phyloP scores from a whole-genome alignment of 2,797 vertebrate species.

The Malurus leucopterus region DNA sequence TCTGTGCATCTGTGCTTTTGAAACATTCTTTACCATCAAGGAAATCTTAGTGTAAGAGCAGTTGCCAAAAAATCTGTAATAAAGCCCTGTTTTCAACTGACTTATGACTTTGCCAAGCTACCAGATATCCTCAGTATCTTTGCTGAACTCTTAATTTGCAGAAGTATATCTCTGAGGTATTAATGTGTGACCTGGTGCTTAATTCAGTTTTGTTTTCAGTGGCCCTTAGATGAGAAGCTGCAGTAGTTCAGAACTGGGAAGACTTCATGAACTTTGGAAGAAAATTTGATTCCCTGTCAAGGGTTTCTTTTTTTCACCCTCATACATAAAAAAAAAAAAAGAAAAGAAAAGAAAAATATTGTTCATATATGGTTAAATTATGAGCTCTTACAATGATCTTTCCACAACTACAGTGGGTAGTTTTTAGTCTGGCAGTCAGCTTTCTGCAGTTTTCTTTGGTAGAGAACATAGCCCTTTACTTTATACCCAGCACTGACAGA shows the following conservation, averaged over 20 bases:
- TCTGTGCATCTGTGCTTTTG: neutral
- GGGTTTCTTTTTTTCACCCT: neutral
- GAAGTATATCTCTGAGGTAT: neutral
- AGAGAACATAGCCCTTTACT: neutral
- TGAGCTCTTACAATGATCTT: neutral
- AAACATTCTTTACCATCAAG: neutral
- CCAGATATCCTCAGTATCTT: neutral
- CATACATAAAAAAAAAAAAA: too few species aligned
- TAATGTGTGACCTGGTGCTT: neutral
- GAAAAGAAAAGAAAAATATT: neutral
- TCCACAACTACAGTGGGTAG: neutral
- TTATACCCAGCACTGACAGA: neutral
- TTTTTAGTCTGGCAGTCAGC: neutral
- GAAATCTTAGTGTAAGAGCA: neutral
- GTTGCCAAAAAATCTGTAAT: neutral
- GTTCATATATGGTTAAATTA: neutral
- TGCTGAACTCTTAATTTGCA: neutral
- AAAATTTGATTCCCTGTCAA: neutral
- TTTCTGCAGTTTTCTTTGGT: neutral
- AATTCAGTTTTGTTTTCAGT: neutral
- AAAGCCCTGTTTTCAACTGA: neutral
- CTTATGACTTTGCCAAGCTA: neutral
- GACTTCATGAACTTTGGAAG: neutral
- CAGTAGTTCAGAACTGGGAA: neutral
- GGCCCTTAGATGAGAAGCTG: neutral